Base-by-base conservation (phyloP, 2,113 vertebrate species). In the Ochotona curzoniae region DNA sequence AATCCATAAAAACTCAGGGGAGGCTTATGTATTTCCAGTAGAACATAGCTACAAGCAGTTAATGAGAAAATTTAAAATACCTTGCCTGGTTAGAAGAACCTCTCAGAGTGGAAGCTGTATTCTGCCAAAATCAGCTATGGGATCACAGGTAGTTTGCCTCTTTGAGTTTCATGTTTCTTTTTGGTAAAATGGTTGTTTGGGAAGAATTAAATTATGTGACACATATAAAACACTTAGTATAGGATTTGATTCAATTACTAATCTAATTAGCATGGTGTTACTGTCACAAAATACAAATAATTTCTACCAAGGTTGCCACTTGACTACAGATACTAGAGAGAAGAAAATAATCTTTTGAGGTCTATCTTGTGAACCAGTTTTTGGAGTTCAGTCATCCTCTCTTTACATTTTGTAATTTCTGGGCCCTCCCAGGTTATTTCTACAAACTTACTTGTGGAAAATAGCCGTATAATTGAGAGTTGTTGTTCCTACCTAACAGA, bases 211-310 rank as follows among this genome's bases (percentile, higher is more conserved):
- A 44, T 90, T 18, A 67, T 49, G 82, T 38, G 57, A 26, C n/a
- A 14, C 8, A 13, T 35, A 14, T 83, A 81, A 87, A 96, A 69
- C 21, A 66, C 8, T 83, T 75, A 89, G 26, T 30, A 83, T 54
- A 32, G 4, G 17, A 1, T 7, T 71, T 83, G 4, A 92, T 21
- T 74, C 5, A 78, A 44, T 76, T 38, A 54, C 21, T 54, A 4
- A n/a, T 71, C 5, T 57, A 57, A 4, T 61, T 91, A 67, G 26
- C 74, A 26, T 71, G 18, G 17, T 86, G 14, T 73, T 66, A 63
- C 30, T 79, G 76, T 71, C 47, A 67, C 30, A 32, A 88, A 93
- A 90, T 90, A 18, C 49, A 82, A 88, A 64, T 74, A 49, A 79
- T 86, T 32, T 78, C 47, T 67, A 57, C 18, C 5, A 87, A 76